Percentiles rank a stretch among this genome's conserved stretches.
These are phyloP conservation scores for Automeris io DNA, from an alignment of 2,888 invertebrate genomes.

Conservation along the genomic window DNA sequence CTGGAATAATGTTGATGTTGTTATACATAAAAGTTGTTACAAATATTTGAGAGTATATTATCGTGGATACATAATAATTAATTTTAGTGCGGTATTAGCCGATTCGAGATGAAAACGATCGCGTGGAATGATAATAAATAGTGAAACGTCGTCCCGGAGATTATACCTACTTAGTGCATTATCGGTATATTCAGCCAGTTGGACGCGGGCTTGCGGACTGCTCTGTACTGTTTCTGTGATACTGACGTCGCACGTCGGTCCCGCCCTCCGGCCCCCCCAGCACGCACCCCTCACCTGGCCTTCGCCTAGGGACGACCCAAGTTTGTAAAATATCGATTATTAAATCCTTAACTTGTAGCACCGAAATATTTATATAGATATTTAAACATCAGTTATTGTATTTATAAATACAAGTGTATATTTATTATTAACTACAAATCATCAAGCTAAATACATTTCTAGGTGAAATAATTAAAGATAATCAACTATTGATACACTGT, in stretches of 20 bases:
- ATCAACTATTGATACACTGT: too few species aligned
- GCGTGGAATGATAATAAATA: conserved; percentile 63
- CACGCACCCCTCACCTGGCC: conserved; percentile 9
- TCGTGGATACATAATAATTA: conserved; percentile 56
- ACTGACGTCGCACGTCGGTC: conserved; percentile 12
- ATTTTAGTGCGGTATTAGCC: conserved; percentile 59
- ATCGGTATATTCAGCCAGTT: conserved; percentile 3
- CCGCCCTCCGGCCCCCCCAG: conserved; percentile 8
- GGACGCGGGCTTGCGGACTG: not conserved
- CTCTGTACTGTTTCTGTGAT: conserved; percentile 18
- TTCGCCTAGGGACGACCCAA: conserved; percentile 8
- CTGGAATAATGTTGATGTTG: conserved; percentile 74
- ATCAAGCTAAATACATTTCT: too few species aligned
- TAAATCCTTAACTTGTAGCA: too few species aligned
- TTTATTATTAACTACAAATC: too few species aligned
- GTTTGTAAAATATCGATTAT: too few species aligned
- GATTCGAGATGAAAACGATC: conserved; percentile 36
- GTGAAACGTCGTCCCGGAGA: conserved; percentile 37
- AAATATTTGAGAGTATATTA: conserved; percentile 77
- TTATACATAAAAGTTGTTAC: conserved; percentile 76
- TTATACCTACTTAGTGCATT: too few species aligned
- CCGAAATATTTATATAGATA: too few species aligned
- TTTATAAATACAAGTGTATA: too few species aligned
- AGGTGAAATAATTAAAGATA: too few species aligned
- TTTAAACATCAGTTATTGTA: too few species aligned